Conservation (phyloP, 2,113 vertebrate species). For the Uropsilus gracilis region DNA sequence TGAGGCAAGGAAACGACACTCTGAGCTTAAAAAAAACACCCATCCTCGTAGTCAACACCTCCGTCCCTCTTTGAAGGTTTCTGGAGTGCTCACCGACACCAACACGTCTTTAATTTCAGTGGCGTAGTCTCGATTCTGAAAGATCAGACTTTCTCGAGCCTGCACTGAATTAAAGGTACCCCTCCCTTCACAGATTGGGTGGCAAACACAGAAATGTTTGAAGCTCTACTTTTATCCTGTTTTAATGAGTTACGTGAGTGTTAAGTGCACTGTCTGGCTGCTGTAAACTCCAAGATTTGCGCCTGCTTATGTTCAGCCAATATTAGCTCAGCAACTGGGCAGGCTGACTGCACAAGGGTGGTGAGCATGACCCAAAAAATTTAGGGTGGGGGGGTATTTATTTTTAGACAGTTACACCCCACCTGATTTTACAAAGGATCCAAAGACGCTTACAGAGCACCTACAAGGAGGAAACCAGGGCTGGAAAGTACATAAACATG, state of each 20-base stretch:
- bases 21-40: conserved; percentile 5
- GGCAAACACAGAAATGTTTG: conserved; percentile 79
- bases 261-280: conserved; percentile 80
- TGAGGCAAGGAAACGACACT: conserved; percentile 33
- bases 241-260: conserved; percentile 84
- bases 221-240: conserved; percentile 83
- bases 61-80: conserved; percentile 62
- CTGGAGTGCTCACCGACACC: conserved; percentile 18
- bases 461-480: neutral
- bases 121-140: conserved; percentile 57
- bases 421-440: conserved; percentile 50
- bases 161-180: conserved; percentile 68
- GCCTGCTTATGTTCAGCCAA: conserved; percentile 74
- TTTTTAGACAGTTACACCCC: conserved; percentile 5
- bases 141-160: conserved; percentile 57
- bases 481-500: conserved; percentile 11
- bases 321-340: conserved; percentile 63
- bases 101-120: conserved; percentile 60
- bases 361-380: neutral
- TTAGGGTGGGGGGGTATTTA: neutral
- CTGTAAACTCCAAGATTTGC: conserved; percentile 73
- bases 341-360: conserved; percentile 18
- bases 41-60: conserved; percentile 27
- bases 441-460: neutral
- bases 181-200: conserved; percentile 69